phyloP scores from a whole-genome alignment of 1,140 invertebrate genomes.

The Apis florea region DNA sequence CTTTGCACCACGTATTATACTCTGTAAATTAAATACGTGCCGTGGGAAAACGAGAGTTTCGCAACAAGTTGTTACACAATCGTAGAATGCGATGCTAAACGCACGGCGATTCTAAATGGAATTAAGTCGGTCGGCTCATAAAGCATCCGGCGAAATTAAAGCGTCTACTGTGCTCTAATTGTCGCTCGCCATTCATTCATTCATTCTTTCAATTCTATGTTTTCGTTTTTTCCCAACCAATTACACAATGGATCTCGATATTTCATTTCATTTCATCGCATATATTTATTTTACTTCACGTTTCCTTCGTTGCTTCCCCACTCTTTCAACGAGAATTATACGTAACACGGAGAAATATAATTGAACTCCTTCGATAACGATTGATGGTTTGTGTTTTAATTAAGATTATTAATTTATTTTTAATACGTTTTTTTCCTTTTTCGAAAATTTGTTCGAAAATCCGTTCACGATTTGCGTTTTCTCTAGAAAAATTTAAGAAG shows the following conservation, averaged over 20 bases:
- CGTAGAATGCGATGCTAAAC: constrained; percentile 47
- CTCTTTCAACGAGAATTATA: too few species aligned
- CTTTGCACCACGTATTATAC: constrained; percentile 20
- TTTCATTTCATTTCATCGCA: not conserved
- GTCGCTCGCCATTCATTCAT: constrained; percentile 13
- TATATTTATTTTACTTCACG: too few species aligned
- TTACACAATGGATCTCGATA: not conserved
- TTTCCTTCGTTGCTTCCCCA: too few species aligned
- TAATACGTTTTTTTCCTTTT: too few species aligned
- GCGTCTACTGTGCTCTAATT: constrained; percentile 23
- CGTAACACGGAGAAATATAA: too few species aligned
- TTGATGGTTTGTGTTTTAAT: too few species aligned
- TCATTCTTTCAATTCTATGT: constrained; percentile 8
- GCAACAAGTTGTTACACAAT: constrained; percentile 54
- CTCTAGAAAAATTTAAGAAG: too few species aligned
- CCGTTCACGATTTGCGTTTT: too few species aligned
- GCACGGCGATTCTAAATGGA: constrained; percentile 40
- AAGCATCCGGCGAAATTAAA: constrained; percentile 22
- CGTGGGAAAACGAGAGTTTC: constrained; percentile 57
- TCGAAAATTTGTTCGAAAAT: too few species aligned
- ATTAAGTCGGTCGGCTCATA: constrained; percentile 38
- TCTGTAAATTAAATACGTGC: constrained; percentile 55
- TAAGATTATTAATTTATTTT: too few species aligned
- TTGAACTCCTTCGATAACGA: too few species aligned
- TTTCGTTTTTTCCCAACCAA: not conserved